These are phyloP conservation scores for Otus scops DNA, from an alignment of 2,797 vertebrate genomes.

Conservation along the genomic window DNA sequence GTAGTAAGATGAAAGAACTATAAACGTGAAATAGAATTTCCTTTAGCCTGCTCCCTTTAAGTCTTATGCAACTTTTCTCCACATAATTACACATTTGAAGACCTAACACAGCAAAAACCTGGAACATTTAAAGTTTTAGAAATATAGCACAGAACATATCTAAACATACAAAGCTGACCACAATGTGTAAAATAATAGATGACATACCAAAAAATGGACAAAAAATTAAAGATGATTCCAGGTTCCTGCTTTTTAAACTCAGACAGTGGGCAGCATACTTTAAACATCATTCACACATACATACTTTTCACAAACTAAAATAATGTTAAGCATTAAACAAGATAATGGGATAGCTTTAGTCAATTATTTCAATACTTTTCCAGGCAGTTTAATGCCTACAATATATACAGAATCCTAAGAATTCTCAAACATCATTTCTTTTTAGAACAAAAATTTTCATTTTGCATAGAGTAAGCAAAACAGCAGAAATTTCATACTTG, in stretches of 20 bases:
- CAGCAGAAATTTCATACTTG: neutral
- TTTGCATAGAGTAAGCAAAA: neutral
- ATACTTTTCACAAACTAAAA: neutral
- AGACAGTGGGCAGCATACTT: neutral
- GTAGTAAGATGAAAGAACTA: neutral
- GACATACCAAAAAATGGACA: neutral
- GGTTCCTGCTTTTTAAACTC: neutral
- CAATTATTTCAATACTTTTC: neutral
- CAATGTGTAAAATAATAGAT: rapidly evolving
- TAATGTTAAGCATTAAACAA: neutral
- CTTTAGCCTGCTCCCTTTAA: neutral
- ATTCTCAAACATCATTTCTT: neutral
- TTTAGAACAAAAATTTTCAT: neutral
- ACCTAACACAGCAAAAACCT: neutral
- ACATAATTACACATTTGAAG: neutral
- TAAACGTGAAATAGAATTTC: neutral
- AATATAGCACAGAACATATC: neutral
- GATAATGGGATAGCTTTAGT: neutral
- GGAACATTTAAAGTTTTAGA: neutral
- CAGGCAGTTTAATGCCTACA: neutral
- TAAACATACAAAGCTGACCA: neutral
- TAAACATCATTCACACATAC: neutral
- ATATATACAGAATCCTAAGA: neutral
- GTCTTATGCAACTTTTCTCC: slow-evolving; percentile 8
- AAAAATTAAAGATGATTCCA: neutral